These are phyloP conservation scores for Sebastes hubbsi DNA, from an alignment of 2,797 vertebrate species.

Conservation along the genomic window DNA sequence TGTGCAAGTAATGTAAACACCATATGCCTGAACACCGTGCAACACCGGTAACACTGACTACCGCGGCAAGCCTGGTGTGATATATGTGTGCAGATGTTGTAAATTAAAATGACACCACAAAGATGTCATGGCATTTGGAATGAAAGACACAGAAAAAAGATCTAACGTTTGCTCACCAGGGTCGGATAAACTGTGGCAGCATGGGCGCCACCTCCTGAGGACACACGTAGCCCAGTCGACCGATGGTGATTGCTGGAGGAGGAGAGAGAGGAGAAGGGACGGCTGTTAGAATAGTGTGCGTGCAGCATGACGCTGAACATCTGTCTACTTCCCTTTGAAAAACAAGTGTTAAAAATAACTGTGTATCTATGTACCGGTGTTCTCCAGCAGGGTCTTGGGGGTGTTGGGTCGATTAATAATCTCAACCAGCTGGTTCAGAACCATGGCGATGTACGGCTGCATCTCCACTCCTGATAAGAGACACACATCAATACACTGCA, in stretches of 20 bases:
- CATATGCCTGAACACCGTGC: too few species aligned
- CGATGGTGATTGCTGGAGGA: constrained; percentile 91
- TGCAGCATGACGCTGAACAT: not conserved
- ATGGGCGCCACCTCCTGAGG: constrained; percentile 94
- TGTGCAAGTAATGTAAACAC: too few species aligned
- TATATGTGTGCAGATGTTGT: not conserved
- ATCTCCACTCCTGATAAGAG: constrained; percentile 89
- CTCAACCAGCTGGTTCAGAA: constrained; percentile 92
- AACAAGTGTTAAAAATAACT: not conserved
- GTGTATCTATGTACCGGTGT: constrained; percentile 83
- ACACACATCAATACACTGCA: not conserved
- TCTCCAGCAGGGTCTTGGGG: constrained; percentile 94
- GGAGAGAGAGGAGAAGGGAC: not conserved
- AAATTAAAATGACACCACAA: not conserved
- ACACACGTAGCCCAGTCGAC: constrained; percentile 93
- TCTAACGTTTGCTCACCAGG: constrained; percentile 83
- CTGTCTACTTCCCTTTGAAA: not conserved
- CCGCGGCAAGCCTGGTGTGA: not conserved
- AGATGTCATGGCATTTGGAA: not conserved
- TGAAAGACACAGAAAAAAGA: not conserved
- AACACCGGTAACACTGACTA: too few species aligned
- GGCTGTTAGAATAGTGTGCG: not conserved
- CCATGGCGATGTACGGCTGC: constrained; percentile 94
- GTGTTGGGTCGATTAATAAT: constrained; percentile 96
- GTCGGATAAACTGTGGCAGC: constrained; percentile 94